Evolutionary conservation across 2,113 vertebrate species (phyloP), one percentile per base, ranked within the genome.

Genomic region (Mesocricetus auratus): DNA sequence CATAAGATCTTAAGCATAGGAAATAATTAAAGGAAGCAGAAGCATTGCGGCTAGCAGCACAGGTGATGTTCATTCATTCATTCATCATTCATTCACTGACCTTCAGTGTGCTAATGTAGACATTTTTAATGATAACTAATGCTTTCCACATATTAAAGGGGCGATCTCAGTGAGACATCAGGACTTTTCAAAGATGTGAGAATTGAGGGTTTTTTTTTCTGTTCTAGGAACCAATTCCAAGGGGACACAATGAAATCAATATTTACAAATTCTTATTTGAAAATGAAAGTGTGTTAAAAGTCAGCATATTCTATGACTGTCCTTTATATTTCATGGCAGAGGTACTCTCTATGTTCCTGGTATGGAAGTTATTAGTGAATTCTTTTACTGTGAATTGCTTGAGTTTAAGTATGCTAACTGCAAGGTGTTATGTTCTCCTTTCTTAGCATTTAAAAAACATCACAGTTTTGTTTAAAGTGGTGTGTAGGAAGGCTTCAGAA

Each of bases 401-500:
- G 56, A 19, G 42, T 88, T 96, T 96, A 64, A 85, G 39, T 2
- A 86, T 10, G 22, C 1, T 60, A 66, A 93, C 33, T 66, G 82
- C 42, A 96, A 82, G 66, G 33, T 45, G 0, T 56, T 95, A 60
- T 95, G 68, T 93, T 94, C 81, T 88, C 42, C 87, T 91, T 31
- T 89, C 82, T 95, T 83, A 45, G 29, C 73, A 69, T 89, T 93
- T 86, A 75, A 94, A 91, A 83, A 88, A 81, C 62, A 62, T 83
- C 89, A 86, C 71, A 93, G 42, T 96, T 97, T 97, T 96, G 94
- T 96, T 96, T 95, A 78, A 97, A 95, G 81, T 79, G 86, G 53
- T 71, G 62, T 91, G 95, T 96, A 91, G 95, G 97, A 97, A 96
- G 93, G 66, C 86, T 97, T 79, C 89, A 89, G 97, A 97, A 95